These are phyloP conservation scores for Sternarchorhynchus goeldii DNA, from an alignment of 2,797 vertebrate genomes.

Conservation along the genomic window DNA sequence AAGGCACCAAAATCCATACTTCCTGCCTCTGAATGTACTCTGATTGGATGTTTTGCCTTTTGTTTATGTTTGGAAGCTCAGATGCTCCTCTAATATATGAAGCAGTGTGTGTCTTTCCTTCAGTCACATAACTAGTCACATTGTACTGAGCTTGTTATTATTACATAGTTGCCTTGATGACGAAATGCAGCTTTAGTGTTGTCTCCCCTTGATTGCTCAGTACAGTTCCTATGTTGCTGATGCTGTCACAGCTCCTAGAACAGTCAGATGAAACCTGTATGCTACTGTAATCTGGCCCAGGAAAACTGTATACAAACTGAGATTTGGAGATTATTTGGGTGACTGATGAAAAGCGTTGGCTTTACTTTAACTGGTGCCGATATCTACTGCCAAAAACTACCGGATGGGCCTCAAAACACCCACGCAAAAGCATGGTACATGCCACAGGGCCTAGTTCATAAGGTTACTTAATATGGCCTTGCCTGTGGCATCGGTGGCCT, in stretches of 20 bases:
- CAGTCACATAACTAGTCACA: too few relatives aligned
- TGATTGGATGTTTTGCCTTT: background rate
- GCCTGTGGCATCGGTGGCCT: conserved; percentile 59
- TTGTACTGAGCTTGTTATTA: background rate
- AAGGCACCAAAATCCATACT: conserved; percentile 11
- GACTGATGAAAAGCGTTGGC: background rate
- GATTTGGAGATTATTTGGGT: background rate
- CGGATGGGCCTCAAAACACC: conserved; percentile 46
- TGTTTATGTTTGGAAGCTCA: background rate
- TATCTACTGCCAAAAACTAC: conserved; percentile 58
- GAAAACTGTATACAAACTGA: conserved; percentile 3
- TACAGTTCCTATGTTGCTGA: background rate
- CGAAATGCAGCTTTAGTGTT: background rate
- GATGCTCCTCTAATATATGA: background rate
- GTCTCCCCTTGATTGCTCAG: background rate
- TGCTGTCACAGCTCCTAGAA: too few relatives aligned
- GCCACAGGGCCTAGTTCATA: conserved; percentile 15
- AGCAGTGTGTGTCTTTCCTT: background rate
- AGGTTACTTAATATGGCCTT: conserved; percentile 50
- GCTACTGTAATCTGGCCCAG: background rate
- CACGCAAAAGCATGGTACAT: conserved; percentile 2
- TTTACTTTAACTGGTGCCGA: conserved; percentile 16
- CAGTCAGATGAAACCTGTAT: too few relatives aligned
- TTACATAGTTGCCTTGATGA: background rate
- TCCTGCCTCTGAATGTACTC: conserved; percentile 15